Conservation (phyloP, 2,113 vertebrate genomes). For the Oxyura jamaicensis region DNA sequence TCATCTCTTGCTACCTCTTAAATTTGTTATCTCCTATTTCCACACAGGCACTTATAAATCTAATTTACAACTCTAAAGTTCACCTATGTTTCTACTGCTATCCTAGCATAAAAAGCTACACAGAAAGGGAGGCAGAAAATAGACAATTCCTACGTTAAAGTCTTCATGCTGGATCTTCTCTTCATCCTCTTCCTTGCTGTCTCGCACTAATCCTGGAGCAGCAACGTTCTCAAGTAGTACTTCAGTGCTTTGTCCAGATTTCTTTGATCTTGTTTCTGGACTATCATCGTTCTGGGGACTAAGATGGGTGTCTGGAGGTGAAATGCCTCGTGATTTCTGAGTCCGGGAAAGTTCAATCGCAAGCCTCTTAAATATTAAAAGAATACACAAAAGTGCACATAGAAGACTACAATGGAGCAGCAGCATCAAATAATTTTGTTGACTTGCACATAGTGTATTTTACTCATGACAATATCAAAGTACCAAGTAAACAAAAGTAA, state of each 20-base stretch:
- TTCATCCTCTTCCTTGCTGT: constrained; percentile 85
- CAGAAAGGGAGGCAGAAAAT: background rate
- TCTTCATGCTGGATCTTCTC: constrained; percentile 92
- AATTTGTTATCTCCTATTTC: background rate
- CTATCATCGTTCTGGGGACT: constrained; percentile 85
- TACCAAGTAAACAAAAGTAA: too few species aligned
- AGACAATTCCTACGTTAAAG: constrained; percentile 84
- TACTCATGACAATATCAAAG: background rate
- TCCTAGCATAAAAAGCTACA: background rate
- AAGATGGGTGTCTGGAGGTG: constrained; percentile 88
- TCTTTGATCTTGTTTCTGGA: constrained; percentile 79
- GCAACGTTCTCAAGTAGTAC: constrained; percentile 70
- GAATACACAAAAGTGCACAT: constrained; percentile 9
- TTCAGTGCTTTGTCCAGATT: constrained; percentile 73
- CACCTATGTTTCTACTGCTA: background rate
- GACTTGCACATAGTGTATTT: background rate
- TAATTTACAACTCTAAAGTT: background rate
- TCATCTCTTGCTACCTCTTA: background rate
- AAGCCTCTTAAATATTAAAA: constrained; percentile 79
- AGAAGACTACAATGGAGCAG: background rate
- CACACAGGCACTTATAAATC: background rate
- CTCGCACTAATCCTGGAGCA: constrained; percentile 62
- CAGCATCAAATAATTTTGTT: background rate
- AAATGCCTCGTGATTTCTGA: constrained; percentile 91
- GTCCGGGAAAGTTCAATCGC: constrained; percentile 94